Base-by-base conservation (phyloP, 2,113 vertebrate species). In the Albula glossodonta region DNA sequence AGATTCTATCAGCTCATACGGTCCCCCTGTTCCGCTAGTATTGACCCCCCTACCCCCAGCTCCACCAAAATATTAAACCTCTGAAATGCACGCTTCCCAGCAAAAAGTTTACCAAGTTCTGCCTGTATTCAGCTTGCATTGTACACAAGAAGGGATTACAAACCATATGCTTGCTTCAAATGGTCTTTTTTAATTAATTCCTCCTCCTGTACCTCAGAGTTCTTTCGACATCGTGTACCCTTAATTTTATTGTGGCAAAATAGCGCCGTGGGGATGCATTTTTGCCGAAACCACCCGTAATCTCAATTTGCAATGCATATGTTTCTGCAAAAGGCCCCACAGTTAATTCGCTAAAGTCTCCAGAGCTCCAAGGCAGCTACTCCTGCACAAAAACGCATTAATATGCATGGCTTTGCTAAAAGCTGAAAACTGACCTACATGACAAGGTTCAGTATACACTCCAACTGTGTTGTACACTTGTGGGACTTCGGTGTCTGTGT, bases 281-380 rank as follows among this genome's bases (percentile, higher is more conserved):
- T 74, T 84, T 80, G 77, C 77, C 51, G 88, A 89, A 93, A 89
- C 87, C 88, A 88, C 89, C 89, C 89, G 41, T 87, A 91, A 94
- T 93, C 91, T 90, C 91, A 93, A 93, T 95, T 95, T 95, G 92
- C 89, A 92, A 90, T 94, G 94, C 94, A 95, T 95, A 94, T 95
- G 94, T 94, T 95, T 90, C 90, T 83, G 88, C 88, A 92, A 92
- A 90, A 92, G 89, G 86, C 90, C 31, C 91, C 89, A 88, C 90
- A 92, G 91, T 93, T 88, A 87, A 90, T 90, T 92, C 89, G 90
- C 89, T 51, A 90, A 87, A 57, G 85, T 86, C 90, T 90, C 88
- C 78, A 48, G 84, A 92, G 89, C 89, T 57, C 79, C 7, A 70
- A 88, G 88, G 86, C 90, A 83, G 86, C 48, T 84, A 50, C 88